Percentiles rank a stretch among this genome's conserved stretches.
phyloP scores from a whole-genome alignment of 2,797 vertebrate genomes.

The Etheostoma nigrum region DNA sequence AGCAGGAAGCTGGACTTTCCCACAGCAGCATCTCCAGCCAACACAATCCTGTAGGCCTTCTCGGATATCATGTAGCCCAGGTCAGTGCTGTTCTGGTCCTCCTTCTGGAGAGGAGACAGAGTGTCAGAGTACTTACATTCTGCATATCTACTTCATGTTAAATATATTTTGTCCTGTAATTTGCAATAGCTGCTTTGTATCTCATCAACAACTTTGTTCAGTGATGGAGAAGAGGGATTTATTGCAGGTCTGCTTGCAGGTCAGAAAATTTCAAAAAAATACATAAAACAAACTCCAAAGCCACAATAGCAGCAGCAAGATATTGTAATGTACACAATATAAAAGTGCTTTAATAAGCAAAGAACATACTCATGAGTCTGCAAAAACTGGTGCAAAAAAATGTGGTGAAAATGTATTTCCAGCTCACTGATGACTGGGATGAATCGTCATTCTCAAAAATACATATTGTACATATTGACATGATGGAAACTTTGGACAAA shows the following conservation, averaged over 20 bases:
- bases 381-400: neutral
- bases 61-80: constrained; percentile 84
- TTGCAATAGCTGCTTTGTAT: neutral
- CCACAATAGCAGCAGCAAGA: neutral
- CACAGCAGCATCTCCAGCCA: constrained; percentile 95
- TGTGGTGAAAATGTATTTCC: neutral
- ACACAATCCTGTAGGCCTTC: constrained; percentile 93
- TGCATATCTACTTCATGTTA: neutral
- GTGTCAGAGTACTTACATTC: neutral
- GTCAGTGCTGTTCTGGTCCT: constrained; percentile 67
- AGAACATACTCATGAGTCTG: neutral
- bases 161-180: constrained; percentile 14
- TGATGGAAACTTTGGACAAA: neutral
- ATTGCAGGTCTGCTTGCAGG: neutral
- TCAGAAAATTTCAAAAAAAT: neutral
- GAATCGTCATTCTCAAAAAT: neutral
- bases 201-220: neutral
- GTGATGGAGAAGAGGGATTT: accelerated
- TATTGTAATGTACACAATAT: neutral
- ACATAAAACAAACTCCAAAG: neutral
- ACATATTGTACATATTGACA: neutral
- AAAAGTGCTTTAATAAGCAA: neutral
- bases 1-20: constrained; percentile 97
- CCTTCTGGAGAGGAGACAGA: constrained; percentile 73
- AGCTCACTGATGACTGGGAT: neutral